Base-by-base conservation (phyloP, 2,888 invertebrate genomes). In the Sesia apiformis region DNA sequence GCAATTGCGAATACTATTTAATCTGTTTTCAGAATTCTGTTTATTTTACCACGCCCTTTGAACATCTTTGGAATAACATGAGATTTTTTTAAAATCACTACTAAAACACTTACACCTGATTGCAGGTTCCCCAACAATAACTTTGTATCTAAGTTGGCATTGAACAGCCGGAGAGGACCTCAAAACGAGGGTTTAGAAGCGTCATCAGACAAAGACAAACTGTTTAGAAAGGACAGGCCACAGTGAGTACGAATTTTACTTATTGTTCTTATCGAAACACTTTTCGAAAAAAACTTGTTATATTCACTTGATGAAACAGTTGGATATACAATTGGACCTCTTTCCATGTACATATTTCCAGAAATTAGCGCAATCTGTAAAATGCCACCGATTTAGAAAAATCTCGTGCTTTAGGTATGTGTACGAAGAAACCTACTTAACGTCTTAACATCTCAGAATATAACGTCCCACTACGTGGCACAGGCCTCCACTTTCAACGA, bases 121-220 rank as follows among this genome's bases (percentile, higher is more conserved):
- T 57, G 38, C 54, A 78, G 77, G 55, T 70, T 63, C 53, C 64
- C 64, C 38, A 63, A 62, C 6, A 80, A 76, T 59, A 79, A 72
- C 51, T 63, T 76, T 4, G 58, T 68, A 0, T 75, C 76, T 39
- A 64, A 55, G 5, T 57, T 61, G 0, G 58, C 72, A 0, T 78
- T 76, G 55, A 79, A 82, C 69, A 82, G 86, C 62, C 77, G 89
- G 40, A 60, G 91, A 57, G 91, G 91, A 4, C 92, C 92, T 0
- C 92, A 92, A 55, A 88, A 88, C 52, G 84, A 89, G 0, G 92
- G 92, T 4, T 72, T 92, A 5, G 91, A 65, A 63, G 71, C 65
- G 61, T 69, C 70, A 54, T 73, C 80, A 0, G 81, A 84, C 40
- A 76, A 70, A 51, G 79, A 85, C 55, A 74, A 65, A 51, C 58